phyloP scores from a whole-genome alignment of 2,113 vertebrate species.

The Corythornis madagascariensis region DNA sequence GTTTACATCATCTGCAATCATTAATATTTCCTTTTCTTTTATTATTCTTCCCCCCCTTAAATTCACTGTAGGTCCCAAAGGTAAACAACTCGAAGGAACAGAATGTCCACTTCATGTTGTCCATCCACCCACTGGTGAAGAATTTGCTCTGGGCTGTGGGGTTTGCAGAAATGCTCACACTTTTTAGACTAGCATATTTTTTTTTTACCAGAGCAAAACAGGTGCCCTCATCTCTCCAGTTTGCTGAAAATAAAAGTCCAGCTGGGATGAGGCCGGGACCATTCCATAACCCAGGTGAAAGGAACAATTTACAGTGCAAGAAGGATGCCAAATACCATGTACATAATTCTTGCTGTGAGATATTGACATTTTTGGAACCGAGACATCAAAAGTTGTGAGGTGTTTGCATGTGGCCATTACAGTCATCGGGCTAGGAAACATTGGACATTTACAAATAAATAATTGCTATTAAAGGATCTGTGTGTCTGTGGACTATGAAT shows the following conservation, averaged over 20 bases:
- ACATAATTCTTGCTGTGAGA: conserved; percentile 82
- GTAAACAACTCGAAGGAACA: conserved; percentile 96
- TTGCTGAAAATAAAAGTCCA: conserved; percentile 65
- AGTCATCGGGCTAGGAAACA: conserved; percentile 89
- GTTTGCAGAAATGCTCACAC: conserved; percentile 99
- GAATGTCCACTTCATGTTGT: conserved; percentile 98
- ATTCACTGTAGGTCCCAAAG: conserved; percentile 90
- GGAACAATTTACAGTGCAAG: conserved; percentile 77
- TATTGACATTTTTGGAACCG: conserved; percentile 74
- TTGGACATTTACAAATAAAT: conserved; percentile 87
- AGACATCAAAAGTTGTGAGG: conserved; percentile 87
- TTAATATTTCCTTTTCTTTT: neutral
- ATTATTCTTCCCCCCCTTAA: neutral
- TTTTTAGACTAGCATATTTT: conserved; percentile 82
- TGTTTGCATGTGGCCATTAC: conserved; percentile 98
- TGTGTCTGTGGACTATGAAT: conserved; percentile 82
- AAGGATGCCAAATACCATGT: conserved; percentile 81
- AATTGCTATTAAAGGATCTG: conserved; percentile 80
- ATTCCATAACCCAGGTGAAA: conserved; percentile 79
- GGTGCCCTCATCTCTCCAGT: conserved; percentile 71
- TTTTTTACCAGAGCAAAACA: conserved; percentile 68
- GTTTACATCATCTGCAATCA: neutral
- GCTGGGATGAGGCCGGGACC: conserved; percentile 81
- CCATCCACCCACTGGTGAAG: conserved; percentile 96
- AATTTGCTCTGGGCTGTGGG: conserved; percentile 97